Base-by-base conservation (phyloP, 2,797 vertebrate species). In the Argentina silus region DNA sequence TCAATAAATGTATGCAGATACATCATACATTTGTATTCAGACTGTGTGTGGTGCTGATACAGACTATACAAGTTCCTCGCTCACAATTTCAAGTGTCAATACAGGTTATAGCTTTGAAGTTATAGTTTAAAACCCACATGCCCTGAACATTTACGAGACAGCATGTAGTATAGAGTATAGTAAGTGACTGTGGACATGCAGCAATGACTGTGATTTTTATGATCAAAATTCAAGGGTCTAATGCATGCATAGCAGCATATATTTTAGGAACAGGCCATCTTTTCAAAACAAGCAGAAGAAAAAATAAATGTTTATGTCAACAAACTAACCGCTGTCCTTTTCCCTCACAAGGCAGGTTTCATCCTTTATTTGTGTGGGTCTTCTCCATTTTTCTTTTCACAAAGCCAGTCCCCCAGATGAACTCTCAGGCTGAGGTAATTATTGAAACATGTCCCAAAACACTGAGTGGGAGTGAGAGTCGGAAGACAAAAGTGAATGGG, bases 1-100 rank as follows among this genome's bases (percentile, higher is more conserved):
- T 66, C 53, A 69, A 73, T 76, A 73, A 76, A 73, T 80, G 55
- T 74, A 6, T 19, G 23, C 21, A 21, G 21, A 43, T 45, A 11
- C 6, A 45, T 69, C 23, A 60, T 50, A 36, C 50, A 50, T 42
- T 59, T 55, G 17, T 60, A 27, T 10, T 67, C 48, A 74, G 60
- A 71, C 8, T 12, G 9, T 73, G 19, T 23, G 17, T 51, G 21
- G 44, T 70, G 44, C 17, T n/a, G 11, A n/a, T 21, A 21, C 56
- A 23, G 56, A 19, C 19, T 57, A 9, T 57, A 23, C 3, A 57
- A 19, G 53, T 62, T 7, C 42, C 8, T 17, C 42, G 7, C 43
- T 9, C 42, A 2, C 61, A 45, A 36, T 63, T 63, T 44, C 5
- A 63, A 9, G 61, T 63, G 9, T 63, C 42, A 44, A 63, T 6